phyloP scores from a whole-genome alignment of 2,797 vertebrate species.

The Merluccius polli region DNA sequence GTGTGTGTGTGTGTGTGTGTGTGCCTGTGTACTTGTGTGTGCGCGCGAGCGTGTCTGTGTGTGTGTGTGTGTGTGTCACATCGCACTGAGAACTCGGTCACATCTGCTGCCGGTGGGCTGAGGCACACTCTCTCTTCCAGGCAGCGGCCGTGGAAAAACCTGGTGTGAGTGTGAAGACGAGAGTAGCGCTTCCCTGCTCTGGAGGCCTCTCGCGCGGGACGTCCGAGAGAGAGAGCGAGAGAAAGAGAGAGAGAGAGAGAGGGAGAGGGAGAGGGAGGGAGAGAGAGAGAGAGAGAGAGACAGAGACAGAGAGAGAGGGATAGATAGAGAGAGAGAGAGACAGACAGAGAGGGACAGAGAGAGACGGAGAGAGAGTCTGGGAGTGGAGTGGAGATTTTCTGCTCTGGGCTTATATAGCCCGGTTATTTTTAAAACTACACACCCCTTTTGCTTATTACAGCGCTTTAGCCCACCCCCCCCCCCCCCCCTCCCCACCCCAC shows the following conservation, averaged over 20 bases:
- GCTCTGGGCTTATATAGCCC: slow-evolving; percentile 84
- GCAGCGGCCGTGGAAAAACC: slow-evolving; percentile 51
- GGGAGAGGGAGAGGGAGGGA: slow-evolving; percentile 37
- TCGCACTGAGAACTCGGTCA: slow-evolving; percentile 41
- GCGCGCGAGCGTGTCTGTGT: neutral
- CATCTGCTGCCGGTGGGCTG: slow-evolving; percentile 31
- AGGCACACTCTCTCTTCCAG: slow-evolving; percentile 18
- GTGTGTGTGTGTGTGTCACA: slow-evolving; percentile 25
- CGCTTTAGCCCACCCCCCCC: slow-evolving; percentile 78
- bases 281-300: neutral
- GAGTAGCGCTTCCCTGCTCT: neutral
- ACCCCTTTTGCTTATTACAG: slow-evolving; percentile 86
- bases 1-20: neutral
- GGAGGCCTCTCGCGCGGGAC: neutral
- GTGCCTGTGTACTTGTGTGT: neutral
- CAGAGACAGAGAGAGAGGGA: slow-evolving; percentile 14
- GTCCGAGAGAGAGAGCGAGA: neutral
- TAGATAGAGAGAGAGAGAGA: slow-evolving; percentile 32
- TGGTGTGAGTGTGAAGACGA: slow-evolving; percentile 40
- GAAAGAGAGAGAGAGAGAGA: slow-evolving; percentile 19
- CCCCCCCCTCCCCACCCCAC: neutral
- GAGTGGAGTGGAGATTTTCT: slow-evolving; percentile 75
- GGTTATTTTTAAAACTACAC: slow-evolving; percentile 94
- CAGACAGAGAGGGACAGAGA: slow-evolving; percentile 21
- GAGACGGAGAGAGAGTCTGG: slow-evolving; percentile 61